Evolutionary conservation across 2,113 vertebrate species (phyloP), one percentile per base, ranked within the genome.

Genomic region (Cololabis saira): DNA sequence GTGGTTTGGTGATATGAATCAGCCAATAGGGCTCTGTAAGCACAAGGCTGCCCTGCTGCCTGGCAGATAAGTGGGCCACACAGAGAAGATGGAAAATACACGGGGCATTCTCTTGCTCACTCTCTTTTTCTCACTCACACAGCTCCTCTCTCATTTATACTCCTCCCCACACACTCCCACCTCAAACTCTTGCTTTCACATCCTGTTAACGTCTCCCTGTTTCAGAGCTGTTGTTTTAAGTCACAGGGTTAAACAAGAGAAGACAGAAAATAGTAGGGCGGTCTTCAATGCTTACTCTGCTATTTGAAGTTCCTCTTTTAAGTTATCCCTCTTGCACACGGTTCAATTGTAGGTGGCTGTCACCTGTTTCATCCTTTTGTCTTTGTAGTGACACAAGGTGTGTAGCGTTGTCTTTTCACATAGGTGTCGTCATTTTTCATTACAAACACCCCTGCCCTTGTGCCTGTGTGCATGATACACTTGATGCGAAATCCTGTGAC

Each of bases 31-130:
- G 50, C 74, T 78, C 75, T 71, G 61, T 70, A 71, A 77, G 82
- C 88, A 81, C 47, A 66, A 77, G 68, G 55, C 75, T 71, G 72
- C 74, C 74, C 71, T 80, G 81, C 81, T 78, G 74, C 71, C 71
- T 65, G 42, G 30, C 74, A 81, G 86, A 87, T 89, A 89, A 88
- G 85, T 90, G 76, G 80, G 71, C 83, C 80, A 80, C 87, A 82
- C 76, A 61, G 73, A 79, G 71, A 82, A 74, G 67, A 84, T 72
- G 69, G 76, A 82, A 87, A 84, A 84, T 64, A 81, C 77, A 81
- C 45, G 17, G 33, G 51, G 73, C 76, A 54, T 77, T 79, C 76
- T 80, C 72, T 70, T 11, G 12, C 60, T 73, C 63, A 7, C 60
- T 52, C 64, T 65, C 58, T 30, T 40, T 37, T 55, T 68, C 55